phyloP scores from a whole-genome alignment of 1,140 invertebrate genomes.

The Chrysopa pallens region DNA sequence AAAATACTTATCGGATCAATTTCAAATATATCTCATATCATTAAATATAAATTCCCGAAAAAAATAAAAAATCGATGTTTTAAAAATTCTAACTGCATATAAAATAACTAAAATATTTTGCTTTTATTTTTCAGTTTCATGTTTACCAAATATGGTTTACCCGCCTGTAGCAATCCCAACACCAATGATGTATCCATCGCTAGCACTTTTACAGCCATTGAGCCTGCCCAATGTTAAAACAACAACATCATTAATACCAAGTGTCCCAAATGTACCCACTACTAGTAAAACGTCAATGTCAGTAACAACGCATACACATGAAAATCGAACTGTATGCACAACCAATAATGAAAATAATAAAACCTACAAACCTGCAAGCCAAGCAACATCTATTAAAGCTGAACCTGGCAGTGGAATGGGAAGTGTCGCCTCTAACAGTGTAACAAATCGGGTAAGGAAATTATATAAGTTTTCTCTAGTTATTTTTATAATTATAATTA shows the following conservation, averaged over 20 bases:
- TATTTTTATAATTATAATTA: neutral
- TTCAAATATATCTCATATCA: too few species aligned
- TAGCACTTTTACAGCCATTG: constrained; percentile 16
- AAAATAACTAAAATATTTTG: constrained; percentile 1
- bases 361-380: constrained; percentile 28
- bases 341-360: neutral
- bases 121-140: constrained; percentile 16
- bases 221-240: neutral
- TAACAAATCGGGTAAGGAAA: constrained; percentile 19
- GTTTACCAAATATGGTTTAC: constrained; percentile 23
- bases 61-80: too few species aligned
- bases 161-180: constrained; percentile 22
- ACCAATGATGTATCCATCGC: constrained; percentile 23
- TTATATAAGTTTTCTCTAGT: too few species aligned
- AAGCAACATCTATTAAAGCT: constrained; percentile 39
- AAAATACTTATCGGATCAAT: too few species aligned
- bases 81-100: too few species aligned
- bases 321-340: constrained; percentile 6
- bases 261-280: constrained; percentile 1
- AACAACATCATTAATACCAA: constrained; percentile 2
- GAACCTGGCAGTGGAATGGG: constrained; percentile 36
- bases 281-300: neutral
- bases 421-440: constrained; percentile 24
- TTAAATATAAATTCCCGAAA: too few species aligned
- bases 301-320: too few species aligned